Evolutionary conservation across 2,113 vertebrate species (phyloP).

Genomic region (Lasiurus cinereus): DNA sequence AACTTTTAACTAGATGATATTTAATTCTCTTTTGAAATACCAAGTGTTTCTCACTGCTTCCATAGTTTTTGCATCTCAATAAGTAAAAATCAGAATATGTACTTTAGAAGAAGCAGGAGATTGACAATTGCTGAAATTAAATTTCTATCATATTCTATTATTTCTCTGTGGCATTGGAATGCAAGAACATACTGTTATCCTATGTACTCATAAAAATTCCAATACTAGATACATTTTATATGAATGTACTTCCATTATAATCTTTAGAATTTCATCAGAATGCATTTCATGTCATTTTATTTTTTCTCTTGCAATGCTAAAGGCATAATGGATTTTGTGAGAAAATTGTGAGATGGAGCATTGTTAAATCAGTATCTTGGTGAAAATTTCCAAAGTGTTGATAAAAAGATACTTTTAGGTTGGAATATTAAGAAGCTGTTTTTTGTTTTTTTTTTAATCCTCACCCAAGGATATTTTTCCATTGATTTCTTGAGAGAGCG

Average conservation of each 20-base stretch:
- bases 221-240: slow-evolving; percentile 3
- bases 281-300: slow-evolving; percentile 66
- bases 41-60: slow-evolving; percentile 59
- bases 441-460: too few species aligned
- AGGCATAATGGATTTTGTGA: background rate
- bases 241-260: slow-evolving; percentile 31
- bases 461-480: too few species aligned
- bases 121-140: slow-evolving; percentile 64
- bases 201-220: slow-evolving; percentile 66
- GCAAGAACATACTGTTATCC: background rate
- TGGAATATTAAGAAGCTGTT: slow-evolving; percentile 36
- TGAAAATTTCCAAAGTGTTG: slow-evolving; percentile 28
- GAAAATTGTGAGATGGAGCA: slow-evolving; percentile 59
- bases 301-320: slow-evolving; percentile 43
- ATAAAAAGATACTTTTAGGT: slow-evolving; percentile 14
- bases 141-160: slow-evolving; percentile 65
- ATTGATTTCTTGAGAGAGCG: too few species aligned
- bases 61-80: slow-evolving; percentile 55
- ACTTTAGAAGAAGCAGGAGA: slow-evolving; percentile 26
- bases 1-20: slow-evolving; percentile 76
- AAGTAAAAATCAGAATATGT: slow-evolving; percentile 66
- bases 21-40: slow-evolving; percentile 73
- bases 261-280: slow-evolving; percentile 68
- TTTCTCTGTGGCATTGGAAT: slow-evolving; percentile 51
- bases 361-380: slow-evolving; percentile 48